These are phyloP conservation scores for Byasa hedistus DNA, from an alignment of 2,888 invertebrate species.

Conservation along the genomic window DNA sequence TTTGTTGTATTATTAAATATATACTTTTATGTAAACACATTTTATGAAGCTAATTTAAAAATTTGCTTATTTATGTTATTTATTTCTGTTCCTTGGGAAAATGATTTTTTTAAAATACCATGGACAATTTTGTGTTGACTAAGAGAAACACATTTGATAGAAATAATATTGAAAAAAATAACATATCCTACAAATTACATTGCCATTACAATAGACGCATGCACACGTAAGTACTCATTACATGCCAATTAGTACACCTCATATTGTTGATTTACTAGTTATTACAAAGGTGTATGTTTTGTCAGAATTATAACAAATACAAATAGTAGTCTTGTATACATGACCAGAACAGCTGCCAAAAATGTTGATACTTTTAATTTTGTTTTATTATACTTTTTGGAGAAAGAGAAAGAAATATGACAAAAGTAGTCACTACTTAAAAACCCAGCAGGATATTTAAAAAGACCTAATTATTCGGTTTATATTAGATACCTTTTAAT, in stretches of 20 bases:
- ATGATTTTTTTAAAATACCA: not conserved
- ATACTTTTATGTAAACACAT: not conserved
- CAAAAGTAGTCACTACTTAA: too few relatives aligned
- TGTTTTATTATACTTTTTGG: too few relatives aligned
- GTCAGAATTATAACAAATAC: not conserved
- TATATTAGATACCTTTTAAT: too few relatives aligned
- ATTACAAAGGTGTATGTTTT: not conserved
- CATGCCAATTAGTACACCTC: not conserved
- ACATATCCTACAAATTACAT: constrained; percentile 20
- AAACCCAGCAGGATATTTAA: too few relatives aligned
- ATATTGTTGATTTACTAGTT: not conserved
- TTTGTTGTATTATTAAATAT: too few relatives aligned
- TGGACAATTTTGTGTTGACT: not conserved
- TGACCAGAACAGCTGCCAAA: too few relatives aligned
- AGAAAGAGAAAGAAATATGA: too few relatives aligned
- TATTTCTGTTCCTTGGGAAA: not conserved
- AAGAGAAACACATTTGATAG: not conserved
- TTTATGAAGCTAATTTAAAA: not conserved
- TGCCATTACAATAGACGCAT: not conserved
- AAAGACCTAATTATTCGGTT: too few relatives aligned
- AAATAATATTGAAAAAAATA: not conserved
- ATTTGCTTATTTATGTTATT: not conserved
- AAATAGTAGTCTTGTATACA: too few relatives aligned
- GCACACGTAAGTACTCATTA: constrained; percentile 3
- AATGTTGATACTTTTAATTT: too few relatives aligned